Conservation (phyloP, 1,140 invertebrate species). For the Geopemphigus sp. region DNA sequence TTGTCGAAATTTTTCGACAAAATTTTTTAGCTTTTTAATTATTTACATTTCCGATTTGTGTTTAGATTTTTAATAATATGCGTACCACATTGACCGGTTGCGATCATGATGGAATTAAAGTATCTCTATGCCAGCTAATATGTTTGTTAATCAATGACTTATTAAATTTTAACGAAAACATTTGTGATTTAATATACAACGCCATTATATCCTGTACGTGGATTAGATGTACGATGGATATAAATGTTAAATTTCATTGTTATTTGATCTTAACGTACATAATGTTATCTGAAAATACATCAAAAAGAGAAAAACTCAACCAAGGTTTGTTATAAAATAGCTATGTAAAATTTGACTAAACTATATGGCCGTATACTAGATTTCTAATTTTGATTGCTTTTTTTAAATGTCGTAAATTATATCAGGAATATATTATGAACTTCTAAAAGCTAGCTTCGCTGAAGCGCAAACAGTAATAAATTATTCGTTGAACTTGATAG, state of each 20-base stretch:
- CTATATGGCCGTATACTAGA: neutral
- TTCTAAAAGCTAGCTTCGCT: conserved; percentile 26
- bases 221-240: conserved; percentile 27
- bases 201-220: conserved; percentile 33
- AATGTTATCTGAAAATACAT: conserved; percentile 29
- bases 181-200: conserved; percentile 28
- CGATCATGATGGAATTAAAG: conserved; percentile 41
- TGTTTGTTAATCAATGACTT: conserved; percentile 26
- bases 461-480: conserved; percentile 38
- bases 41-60: neutral
- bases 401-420: neutral
- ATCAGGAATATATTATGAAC: conserved; percentile 30
- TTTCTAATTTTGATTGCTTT: neutral
- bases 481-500: conserved; percentile 31
- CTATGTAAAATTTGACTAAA: neutral
- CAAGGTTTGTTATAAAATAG: conserved; percentile 7
- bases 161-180: neutral
- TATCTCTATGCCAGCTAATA: conserved; percentile 27
- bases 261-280: conserved; percentile 32
- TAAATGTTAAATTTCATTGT: conserved; percentile 45
- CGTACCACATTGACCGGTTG: neutral
- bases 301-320: conserved; percentile 42
- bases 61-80: conserved; percentile 35
- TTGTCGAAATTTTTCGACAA: too few relatives aligned
- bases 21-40: too few relatives aligned